These are phyloP conservation scores for Sebastes melanostomus DNA, from an alignment of 2,797 vertebrate genomes.

Conservation along the genomic window DNA sequence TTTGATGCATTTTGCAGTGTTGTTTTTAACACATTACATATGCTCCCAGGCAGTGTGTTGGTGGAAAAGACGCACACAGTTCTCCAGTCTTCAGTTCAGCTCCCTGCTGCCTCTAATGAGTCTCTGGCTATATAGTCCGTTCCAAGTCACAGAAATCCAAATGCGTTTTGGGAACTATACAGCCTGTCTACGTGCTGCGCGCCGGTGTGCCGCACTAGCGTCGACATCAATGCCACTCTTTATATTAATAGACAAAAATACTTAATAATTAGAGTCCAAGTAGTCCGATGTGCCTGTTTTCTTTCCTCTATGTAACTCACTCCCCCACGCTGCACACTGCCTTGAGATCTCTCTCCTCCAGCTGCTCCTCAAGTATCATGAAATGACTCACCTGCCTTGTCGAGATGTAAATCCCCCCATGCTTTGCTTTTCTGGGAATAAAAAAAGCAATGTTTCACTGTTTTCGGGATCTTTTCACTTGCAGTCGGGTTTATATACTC, in stretches of 20 bases:
- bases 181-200: slow-evolving; percentile 14
- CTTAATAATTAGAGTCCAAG: slow-evolving; percentile 43
- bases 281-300: slow-evolving; percentile 8
- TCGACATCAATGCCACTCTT: slow-evolving; percentile 2
- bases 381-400: slow-evolving; percentile 83
- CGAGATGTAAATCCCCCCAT: slow-evolving; percentile 78
- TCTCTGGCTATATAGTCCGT: slow-evolving; percentile 10
- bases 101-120: neutral
- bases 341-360: neutral
- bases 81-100: no score
- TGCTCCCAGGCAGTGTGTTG: neutral
- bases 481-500: slow-evolving; percentile 69
- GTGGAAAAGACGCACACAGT: neutral
- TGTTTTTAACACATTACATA: neutral
- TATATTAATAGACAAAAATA: neutral
- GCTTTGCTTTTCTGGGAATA: slow-evolving; percentile 41
- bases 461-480: slow-evolving; percentile 59
- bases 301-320: slow-evolving; percentile 18
- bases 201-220: slow-evolving; percentile 17
- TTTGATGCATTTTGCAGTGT: slow-evolving; percentile 13
- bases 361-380: slow-evolving; percentile 48
- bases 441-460: slow-evolving; percentile 54
- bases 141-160: slow-evolving; percentile 44
- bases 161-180: slow-evolving; percentile 36
- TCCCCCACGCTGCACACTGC: slow-evolving; percentile 26